Evolutionary conservation across 2,797 vertebrate genomes (phyloP), one percentile per base, ranked within the genome.

Genomic region (Sebastes minor): DNA sequence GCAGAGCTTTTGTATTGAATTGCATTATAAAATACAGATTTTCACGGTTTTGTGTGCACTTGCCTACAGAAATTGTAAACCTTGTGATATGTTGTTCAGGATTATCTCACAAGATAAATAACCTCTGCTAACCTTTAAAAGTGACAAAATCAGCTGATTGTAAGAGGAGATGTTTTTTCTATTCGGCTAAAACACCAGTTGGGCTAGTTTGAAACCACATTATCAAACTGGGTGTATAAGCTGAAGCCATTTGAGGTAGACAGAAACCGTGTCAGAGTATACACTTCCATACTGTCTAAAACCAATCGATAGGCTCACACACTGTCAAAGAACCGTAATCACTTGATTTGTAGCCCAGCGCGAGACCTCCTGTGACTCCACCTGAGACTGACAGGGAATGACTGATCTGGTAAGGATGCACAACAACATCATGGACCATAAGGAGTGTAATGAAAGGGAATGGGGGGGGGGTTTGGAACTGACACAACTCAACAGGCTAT

Each of bases 171-270:
- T 27, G 13, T 14, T 18, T 73, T 35, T 71, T 76, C 8, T 33
- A 9, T 71, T 69, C n/a, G 35, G 49, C 49, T n/a, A 33, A 84
- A 70, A 59, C 57, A 72, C 8, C 14, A 55, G 8, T 16, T 18
- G 79, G 86, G 82, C 83, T 86, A 81, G 68, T 92, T 89, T 83
- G 70, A 90, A 91, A 86, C 81, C 84, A 90, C 79, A 81, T 80
- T 38, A 63, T 86, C 30, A 46, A 78, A 89, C 78, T 71, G 56
- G 62, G 80, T 81, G 73, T 85, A 70, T 64, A 88, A 78, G 84
- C 82, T 81, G 82, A 89, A 89, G 89, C 81, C 80, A 83, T 91
- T 91, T 94, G 94, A 95, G 93, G 93, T 95, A 95, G 94, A 94
- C 93, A 89, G 88, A 90, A 91, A 91, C 88, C 72, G 59, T 80